phyloP scores from a whole-genome alignment of 1,140 invertebrate genomes.

The Drosophila aff. region DNA sequence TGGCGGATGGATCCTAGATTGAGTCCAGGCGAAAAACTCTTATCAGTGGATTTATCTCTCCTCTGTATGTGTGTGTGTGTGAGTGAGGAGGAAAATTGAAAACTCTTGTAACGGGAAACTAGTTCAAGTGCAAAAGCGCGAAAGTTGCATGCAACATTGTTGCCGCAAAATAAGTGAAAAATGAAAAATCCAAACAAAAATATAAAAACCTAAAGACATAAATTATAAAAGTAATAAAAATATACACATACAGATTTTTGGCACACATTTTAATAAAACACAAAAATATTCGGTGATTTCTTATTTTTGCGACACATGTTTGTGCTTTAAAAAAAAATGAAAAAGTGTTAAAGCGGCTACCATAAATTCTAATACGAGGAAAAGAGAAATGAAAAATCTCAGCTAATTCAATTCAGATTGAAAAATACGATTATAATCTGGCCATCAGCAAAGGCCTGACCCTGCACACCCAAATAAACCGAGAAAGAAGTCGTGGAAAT shows the following conservation, averaged over 20 bases:
- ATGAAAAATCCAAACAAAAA: slow-evolving; percentile 19
- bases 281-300: slow-evolving; percentile 18
- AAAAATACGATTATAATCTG: slow-evolving; percentile 59
- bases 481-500: slow-evolving; percentile 39
- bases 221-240: slow-evolving; percentile 36
- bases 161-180: slow-evolving; percentile 39
- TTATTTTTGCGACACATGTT: slow-evolving; percentile 33
- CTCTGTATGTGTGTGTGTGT: not conserved
- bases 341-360: slow-evolving; percentile 31
- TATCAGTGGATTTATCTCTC: slow-evolving; percentile 52
- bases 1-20: slow-evolving; percentile 48
- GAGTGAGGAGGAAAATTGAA: slow-evolving; percentile 28
- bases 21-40: slow-evolving; percentile 48
- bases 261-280: slow-evolving; percentile 32
- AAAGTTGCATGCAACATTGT: slow-evolving; percentile 72
- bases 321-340: not conserved
- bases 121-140: slow-evolving; percentile 69
- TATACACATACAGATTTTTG: slow-evolving; percentile 30
- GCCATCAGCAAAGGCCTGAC: slow-evolving; percentile 30
- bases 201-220: slow-evolving; percentile 25
- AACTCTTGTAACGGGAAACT: slow-evolving; percentile 54
- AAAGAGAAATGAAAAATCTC: slow-evolving; percentile 42
- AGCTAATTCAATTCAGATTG: slow-evolving; percentile 62
- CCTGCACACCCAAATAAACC: slow-evolving; percentile 14
- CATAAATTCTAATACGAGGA: slow-evolving; percentile 36